Conservation (phyloP, 2,888 invertebrate species). For the Rhagonycha lutea region DNA sequence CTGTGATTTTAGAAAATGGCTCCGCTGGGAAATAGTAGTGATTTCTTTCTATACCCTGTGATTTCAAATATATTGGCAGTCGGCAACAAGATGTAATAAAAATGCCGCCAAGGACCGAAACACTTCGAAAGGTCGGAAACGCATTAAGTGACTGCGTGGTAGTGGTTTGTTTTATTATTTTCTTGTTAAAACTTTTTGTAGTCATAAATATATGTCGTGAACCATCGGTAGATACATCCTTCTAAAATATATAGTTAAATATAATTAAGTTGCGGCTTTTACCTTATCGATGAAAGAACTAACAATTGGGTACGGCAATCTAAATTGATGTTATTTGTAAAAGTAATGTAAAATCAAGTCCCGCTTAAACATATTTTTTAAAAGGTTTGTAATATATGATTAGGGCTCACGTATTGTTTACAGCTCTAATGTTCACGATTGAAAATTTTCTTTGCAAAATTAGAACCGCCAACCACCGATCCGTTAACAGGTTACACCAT, state of each 20-base stretch:
- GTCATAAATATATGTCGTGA: constrained; percentile 22
- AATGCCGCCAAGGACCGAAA: constrained; percentile 35
- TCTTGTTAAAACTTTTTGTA: constrained; percentile 43
- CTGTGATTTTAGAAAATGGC: constrained; percentile 55
- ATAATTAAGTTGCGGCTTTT: constrained; percentile 1
- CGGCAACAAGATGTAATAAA: constrained; percentile 58
- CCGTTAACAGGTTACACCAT: background rate
- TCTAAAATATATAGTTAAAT: background rate
- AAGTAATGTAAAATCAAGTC: background rate
- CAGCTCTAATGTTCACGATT: background rate
- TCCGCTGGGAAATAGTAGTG: constrained; percentile 52
- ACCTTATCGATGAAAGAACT: background rate
- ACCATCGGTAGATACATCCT: background rate
- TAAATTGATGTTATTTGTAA: constrained; percentile 1
- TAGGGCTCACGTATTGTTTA: background rate
- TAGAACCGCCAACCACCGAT: background rate
- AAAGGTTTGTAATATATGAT: background rate
- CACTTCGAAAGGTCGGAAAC: constrained; percentile 40
- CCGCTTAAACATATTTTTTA: background rate
- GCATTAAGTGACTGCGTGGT: constrained; percentile 39
- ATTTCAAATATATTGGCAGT: constrained; percentile 58
- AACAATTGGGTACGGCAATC: background rate
- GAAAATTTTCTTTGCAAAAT: background rate
- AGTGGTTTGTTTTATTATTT: constrained; percentile 35
- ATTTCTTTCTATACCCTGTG: constrained; percentile 53